Conservation (phyloP, 2,113 vertebrate genomes). For the Thermophis baileyi region DNA sequence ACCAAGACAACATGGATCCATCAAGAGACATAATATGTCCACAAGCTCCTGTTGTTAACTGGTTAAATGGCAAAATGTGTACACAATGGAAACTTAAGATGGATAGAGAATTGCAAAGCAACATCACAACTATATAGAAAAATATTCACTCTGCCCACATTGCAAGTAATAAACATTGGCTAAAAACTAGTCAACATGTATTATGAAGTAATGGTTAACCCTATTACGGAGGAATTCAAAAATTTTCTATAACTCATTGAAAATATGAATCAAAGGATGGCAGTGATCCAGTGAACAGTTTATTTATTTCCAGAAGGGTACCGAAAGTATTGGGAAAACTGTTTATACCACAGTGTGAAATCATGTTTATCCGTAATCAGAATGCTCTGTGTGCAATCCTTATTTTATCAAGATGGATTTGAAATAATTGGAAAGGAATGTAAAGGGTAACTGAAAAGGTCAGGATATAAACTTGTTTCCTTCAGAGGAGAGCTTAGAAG, state of each 20-base stretch:
- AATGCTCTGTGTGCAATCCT: background rate
- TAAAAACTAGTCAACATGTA: background rate
- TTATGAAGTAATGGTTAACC: background rate
- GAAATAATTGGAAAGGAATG: slow-evolving; percentile 1
- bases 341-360: background rate
- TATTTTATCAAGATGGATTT: slow-evolving; percentile 8
- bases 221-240: background rate
- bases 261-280: background rate
- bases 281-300: background rate
- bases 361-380: background rate
- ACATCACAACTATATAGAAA: background rate
- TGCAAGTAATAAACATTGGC: background rate
- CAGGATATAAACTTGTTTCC: slow-evolving; percentile 2
- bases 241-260: background rate
- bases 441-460: background rate
- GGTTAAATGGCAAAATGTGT: background rate
- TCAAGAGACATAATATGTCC: background rate
- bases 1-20: background rate
- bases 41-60: background rate
- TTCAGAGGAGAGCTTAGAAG: background rate
- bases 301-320: background rate
- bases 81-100: background rate
- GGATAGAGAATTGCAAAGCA: background rate
- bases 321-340: background rate
- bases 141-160: background rate